Evolutionary conservation across 53 echinoderm and acorn worm species (phyloP).

Genomic region (Holothuria leucospilota): DNA sequence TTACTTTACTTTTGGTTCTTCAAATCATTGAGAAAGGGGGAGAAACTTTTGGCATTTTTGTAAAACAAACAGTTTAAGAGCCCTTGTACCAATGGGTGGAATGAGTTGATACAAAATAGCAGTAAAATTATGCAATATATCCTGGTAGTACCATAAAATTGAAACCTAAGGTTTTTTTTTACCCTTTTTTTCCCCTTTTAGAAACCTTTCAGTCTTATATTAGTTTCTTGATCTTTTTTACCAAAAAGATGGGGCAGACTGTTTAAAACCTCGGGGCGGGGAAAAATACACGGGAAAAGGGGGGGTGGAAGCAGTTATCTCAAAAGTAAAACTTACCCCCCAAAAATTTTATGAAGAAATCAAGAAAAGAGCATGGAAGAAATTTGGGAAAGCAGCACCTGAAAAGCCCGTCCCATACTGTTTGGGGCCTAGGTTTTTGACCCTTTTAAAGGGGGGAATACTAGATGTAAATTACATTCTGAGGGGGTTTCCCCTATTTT

Average conservation of each 20-base stretch:
- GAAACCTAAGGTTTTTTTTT: not conserved
- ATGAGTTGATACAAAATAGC: no score
- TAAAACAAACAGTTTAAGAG: no score
- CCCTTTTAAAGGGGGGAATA: no score
- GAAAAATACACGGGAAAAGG: constrained; percentile 63
- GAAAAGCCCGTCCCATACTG: constrained; percentile 48
- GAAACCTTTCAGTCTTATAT: constrained; percentile 74
- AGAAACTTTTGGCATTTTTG: no score
- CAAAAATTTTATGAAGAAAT: constrained; percentile 71
- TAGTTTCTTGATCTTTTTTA: constrained; percentile 91
- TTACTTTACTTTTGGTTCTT: no score
- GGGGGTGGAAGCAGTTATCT: constrained; percentile 74
- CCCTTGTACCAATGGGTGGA: no score
- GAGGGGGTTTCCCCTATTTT: no score
- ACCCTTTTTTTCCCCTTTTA: constrained; percentile 38
- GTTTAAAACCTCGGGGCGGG: constrained; percentile 83
- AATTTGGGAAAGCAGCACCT: constrained; percentile 81
- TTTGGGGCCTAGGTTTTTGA: no score
- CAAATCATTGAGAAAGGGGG: no score
- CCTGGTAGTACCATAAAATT: no score
- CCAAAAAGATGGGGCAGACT: constrained; percentile 86
- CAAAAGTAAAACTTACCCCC: constrained; percentile 67
- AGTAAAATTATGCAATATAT: no score
- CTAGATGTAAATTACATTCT: no score
- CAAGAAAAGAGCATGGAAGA: constrained; percentile 71